Evolutionary conservation across 2,888 invertebrate species (phyloP), one percentile per base, ranked within the genome.

Genomic region (Pollenia labialis): DNA sequence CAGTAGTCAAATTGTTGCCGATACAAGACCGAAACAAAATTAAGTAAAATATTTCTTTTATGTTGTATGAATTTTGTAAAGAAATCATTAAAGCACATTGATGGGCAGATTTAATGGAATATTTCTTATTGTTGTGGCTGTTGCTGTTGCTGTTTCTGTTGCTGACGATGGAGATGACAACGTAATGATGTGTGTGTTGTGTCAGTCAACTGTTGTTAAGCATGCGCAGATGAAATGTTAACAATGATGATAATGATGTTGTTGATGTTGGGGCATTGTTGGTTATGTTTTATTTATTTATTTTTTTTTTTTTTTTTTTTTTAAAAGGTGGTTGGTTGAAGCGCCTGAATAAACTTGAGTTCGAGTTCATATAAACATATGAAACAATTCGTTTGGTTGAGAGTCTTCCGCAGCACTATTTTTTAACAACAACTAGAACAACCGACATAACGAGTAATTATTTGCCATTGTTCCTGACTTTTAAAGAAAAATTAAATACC

Each of bases 1-100:
- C 85, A 82, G 85, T 82, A 79, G 85, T 75, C 62, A 66, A 50
- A 62, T 76, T 60, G 75, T 44, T 81, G 85, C 56, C 64, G 32
- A 75, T 60, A 80, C 74, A 74, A 72, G 76, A 77, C 6, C 42
- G 42, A 42, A 60, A 40, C 14, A n/a, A 54, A 64, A 64, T 60
- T 32, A 76, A 76, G 44, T 56, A 56, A 32, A 23, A 60, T 7
- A 62, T 50, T 62, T 52, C 10, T 44, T 64, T 23, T 10, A 16
- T 60, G 44, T 32, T 8, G 42, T 64, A 40, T 9, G 42, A 18
- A 40, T 64, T 62, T 79, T 71, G 60, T 74, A 62, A 85, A 71
- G 69, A 75, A 75, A 76, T 85, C 85, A 71, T 71, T 79, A 68
- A 79, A 66, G 4, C 8, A 50, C 74, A 62, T 50, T 62, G 74